Percentiles rank a stretch among this genome's conserved stretches.
Conservation (phyloP, 2,888 invertebrate genomes). For the Melieria crassipennis region DNA sequence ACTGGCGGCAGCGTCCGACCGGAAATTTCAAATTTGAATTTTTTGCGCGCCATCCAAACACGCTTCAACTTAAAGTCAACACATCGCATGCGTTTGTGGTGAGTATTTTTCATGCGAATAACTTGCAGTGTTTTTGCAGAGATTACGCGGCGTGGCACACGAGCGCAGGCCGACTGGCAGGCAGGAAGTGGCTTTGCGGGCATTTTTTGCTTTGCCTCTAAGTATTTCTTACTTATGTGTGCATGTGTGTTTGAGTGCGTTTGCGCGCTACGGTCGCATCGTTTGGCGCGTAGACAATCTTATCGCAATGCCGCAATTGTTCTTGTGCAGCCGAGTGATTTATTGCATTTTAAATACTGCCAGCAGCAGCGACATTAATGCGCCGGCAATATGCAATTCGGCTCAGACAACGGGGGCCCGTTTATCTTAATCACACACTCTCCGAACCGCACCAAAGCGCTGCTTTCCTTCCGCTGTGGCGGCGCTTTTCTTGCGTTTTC, state of each 20-base stretch:
- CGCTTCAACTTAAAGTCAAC: background rate
- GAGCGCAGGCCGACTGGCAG: too few species aligned
- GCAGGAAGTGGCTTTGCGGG: too few species aligned
- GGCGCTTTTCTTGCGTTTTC: background rate
- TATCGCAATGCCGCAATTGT: background rate
- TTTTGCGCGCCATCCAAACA: background rate
- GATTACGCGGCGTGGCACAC: too few species aligned
- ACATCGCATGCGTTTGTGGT: background rate
- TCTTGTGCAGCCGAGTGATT: conserved; percentile 18
- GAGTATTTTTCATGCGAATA: background rate
- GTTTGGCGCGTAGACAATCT: too few species aligned
- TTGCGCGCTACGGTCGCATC: too few species aligned
- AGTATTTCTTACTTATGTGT: too few species aligned
- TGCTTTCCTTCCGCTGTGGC: background rate
- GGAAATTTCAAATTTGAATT: background rate
- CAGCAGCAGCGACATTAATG: conserved; percentile 22
- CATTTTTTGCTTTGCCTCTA: too few species aligned
- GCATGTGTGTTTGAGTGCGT: too few species aligned
- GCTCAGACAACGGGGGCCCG: background rate
- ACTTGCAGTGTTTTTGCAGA: too few species aligned
- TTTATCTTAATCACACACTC: conserved; percentile 27
- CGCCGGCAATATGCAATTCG: background rate
- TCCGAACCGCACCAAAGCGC: background rate
- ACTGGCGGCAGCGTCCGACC: background rate
- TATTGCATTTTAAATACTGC: conserved; percentile 30